Evolutionary conservation across 2,113 vertebrate genomes (phyloP).

Genomic region (Halcyon malimbica): DNA sequence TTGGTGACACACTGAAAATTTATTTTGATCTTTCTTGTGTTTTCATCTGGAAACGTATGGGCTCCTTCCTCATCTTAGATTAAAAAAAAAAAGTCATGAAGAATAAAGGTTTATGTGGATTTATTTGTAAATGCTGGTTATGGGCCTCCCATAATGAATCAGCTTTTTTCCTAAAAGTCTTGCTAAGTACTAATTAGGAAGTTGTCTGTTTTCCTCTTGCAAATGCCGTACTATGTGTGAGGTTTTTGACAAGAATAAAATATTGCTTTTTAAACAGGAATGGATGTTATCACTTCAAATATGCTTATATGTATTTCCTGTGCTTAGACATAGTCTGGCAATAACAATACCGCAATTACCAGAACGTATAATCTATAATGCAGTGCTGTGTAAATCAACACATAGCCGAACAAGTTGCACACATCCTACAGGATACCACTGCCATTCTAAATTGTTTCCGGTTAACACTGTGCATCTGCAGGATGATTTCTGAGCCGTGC

Average conservation of each 20-base stretch:
- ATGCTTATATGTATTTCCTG: conserved; percentile 64
- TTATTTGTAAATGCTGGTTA: neutral
- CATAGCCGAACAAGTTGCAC: neutral
- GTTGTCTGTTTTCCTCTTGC: neutral
- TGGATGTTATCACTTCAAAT: conserved; percentile 46
- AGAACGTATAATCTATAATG: conserved; percentile 50
- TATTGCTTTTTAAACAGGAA: neutral
- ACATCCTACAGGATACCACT: conserved; percentile 77
- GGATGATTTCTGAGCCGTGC: neutral
- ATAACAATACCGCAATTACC: conserved; percentile 67
- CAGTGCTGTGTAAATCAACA: conserved; percentile 46
- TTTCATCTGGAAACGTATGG: neutral
- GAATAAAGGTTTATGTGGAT: neutral
- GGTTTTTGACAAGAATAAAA: neutral
- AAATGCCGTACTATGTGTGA: accelerated
- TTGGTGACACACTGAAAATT: neutral
- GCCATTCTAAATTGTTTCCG: conserved; percentile 65
- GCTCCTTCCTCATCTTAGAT: neutral
- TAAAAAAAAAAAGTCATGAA: neutral
- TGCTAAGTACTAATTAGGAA: neutral
- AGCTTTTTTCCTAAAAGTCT: neutral
- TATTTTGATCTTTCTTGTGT: neutral
- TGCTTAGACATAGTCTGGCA: conserved; percentile 43
- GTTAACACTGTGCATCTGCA: conserved; percentile 42
- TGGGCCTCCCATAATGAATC: neutral